phyloP scores from a whole-genome alignment of 2,888 invertebrate genomes.

The Trilocha varians region DNA sequence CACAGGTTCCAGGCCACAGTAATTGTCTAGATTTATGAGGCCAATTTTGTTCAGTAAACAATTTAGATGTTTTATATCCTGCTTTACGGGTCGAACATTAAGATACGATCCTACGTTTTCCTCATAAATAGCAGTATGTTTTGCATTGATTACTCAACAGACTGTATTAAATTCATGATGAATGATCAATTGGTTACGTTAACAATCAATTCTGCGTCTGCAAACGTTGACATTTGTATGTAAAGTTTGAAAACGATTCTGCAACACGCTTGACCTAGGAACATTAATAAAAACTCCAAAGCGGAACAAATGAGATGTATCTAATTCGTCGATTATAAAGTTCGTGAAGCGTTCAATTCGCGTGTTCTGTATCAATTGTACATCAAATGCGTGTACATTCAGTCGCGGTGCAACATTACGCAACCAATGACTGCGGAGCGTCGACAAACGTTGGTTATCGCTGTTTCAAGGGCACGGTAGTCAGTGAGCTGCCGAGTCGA shows the following conservation, averaged over 20 bases:
- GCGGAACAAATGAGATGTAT: neutral
- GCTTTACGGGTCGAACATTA: neutral
- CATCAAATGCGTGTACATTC: neutral
- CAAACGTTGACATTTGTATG: no score
- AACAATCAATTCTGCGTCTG: no score
- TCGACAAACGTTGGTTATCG: slow-evolving; percentile 45
- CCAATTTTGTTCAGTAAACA: slow-evolving; percentile 5
- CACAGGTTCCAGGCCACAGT: slow-evolving; percentile 9
- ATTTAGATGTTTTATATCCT: slow-evolving; percentile 2
- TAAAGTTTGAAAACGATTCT: no score
- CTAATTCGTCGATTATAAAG: neutral
- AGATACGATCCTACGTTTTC: neutral
- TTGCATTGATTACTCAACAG: neutral
- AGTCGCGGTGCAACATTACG: slow-evolving; percentile 31
- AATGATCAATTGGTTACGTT: no score
- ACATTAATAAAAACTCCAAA: neutral
- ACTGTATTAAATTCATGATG: neutral
- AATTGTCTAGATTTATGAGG: slow-evolving; percentile 18
- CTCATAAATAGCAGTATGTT: neutral
- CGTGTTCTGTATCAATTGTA: no score
- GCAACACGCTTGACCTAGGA: neutral
- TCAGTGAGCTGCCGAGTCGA: slow-evolving; percentile 22
- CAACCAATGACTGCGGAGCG: slow-evolving; percentile 28
- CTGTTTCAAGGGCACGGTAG: slow-evolving; percentile 44
- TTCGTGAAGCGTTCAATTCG: no score